phyloP scores from a whole-genome alignment of 1,140 invertebrate species.

The Contarinia nasturtii region DNA sequence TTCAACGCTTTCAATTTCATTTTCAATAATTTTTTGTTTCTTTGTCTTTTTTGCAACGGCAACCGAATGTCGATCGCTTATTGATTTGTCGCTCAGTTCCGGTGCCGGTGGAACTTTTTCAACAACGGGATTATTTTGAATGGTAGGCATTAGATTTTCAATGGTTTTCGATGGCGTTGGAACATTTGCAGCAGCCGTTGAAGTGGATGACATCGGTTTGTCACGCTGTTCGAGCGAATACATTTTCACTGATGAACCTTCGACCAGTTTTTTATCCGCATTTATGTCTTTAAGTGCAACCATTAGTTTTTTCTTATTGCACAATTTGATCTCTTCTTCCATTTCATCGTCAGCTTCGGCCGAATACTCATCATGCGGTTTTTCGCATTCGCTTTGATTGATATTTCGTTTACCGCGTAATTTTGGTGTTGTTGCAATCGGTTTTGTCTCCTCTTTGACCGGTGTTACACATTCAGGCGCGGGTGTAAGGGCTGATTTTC shows the following conservation, averaged over 20 bases:
- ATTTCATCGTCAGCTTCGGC: constrained; percentile 40
- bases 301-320: background rate
- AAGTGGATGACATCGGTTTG: background rate
- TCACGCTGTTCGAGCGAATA: background rate
- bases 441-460: background rate
- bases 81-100: background rate
- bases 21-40: constrained; percentile 1
- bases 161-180: background rate
- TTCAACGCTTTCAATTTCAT: too few species aligned
- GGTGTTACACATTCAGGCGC: background rate
- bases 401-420: background rate
- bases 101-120: background rate
- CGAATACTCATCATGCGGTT: constrained; percentile 29
- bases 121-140: background rate
- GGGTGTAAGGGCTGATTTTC: background rate
- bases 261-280: background rate
- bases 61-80: background rate
- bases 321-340: constrained; percentile 29
- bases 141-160: too few species aligned
- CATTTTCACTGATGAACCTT: background rate
- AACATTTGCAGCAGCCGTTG: background rate
- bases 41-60: constrained; percentile 1
- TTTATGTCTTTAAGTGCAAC: background rate
- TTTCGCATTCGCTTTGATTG: background rate
- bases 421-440: background rate